Evolutionary conservation across 2,797 vertebrate genomes (phyloP), one percentile per base, ranked within the genome.

Genomic region (Sciurus carolinensis): DNA sequence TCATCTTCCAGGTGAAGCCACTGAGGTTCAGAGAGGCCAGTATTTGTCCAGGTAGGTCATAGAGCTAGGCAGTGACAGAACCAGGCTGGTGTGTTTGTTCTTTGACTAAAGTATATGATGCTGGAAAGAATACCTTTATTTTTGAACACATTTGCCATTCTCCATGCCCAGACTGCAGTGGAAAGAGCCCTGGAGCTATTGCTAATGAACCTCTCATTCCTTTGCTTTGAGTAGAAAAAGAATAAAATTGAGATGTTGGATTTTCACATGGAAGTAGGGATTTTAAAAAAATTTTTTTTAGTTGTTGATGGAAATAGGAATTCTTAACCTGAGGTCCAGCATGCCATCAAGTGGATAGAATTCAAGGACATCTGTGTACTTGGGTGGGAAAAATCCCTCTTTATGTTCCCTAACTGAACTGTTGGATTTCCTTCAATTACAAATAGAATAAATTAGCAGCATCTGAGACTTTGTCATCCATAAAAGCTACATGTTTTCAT

Each of bases 271-370:
- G 30, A 79, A 59, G 47, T 7, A 69, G 50, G 22, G 86, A 54
- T 47, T 47, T 47, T 1, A 47, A 47, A 47, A 7, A 8, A 47
- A 47, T 47, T 47, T 47, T 47, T 39, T 47, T 47, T 47, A 47
- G 44, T 47, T 47, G 44, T 47, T 47, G 44, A 24, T 20, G 83
- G 30, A 79, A 59, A 39, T 7, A 69, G 50, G 22, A 81, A 54
- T 22, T 81, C 73, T 85, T 77, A 72, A 64, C 44, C 8, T 86
- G 50, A 76, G 54, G 44, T 64, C 22, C 2, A 36, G 47, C 26
- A 64, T 69, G 26, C 71, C 22, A 77, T 72, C 50, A 93, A 69
- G 50, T 42, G 12, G 87, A 33, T 14, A 83, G 91, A 94, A 86
- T 87, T 73, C 64, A 94, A 33, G 33, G 50, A 50, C 22, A 36